These are phyloP conservation scores for Embidobia sp. DNA, from an alignment of 2,888 invertebrate species.

Conservation along the genomic window DNA sequence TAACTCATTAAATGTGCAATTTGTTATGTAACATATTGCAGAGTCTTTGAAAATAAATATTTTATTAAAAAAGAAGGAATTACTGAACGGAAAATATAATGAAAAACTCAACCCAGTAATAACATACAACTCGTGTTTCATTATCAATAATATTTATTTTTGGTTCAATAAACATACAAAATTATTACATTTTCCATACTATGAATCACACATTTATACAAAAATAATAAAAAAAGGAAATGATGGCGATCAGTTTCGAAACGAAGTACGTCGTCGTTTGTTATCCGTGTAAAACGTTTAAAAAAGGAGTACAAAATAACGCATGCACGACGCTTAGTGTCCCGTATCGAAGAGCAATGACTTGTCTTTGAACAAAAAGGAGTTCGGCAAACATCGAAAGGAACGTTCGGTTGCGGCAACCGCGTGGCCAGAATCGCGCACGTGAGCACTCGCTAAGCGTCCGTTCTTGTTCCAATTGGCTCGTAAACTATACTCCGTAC, in stretches of 20 bases:
- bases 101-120: too few relatives aligned
- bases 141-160: slow-evolving; percentile 82
- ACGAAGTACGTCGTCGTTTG: slow-evolving; percentile 76
- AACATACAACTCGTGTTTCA: slow-evolving; percentile 66
- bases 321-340: slow-evolving; percentile 70
- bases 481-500: slow-evolving; percentile 31
- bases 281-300: slow-evolving; percentile 70
- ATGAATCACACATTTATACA: slow-evolving; percentile 81
- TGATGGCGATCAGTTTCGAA: slow-evolving; percentile 73
- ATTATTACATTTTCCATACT: slow-evolving; percentile 81
- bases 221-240: slow-evolving; percentile 74
- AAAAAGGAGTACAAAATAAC: slow-evolving; percentile 79
- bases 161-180: slow-evolving; percentile 82
- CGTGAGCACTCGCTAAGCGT: slow-evolving; percentile 50
- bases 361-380: slow-evolving; percentile 12
- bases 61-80: background rate
- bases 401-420: slow-evolving; percentile 76
- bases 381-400: slow-evolving; percentile 67
- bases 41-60: background rate
- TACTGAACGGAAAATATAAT: background rate
- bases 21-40: background rate
- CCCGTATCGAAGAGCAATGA: slow-evolving; percentile 48
- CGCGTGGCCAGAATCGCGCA: slow-evolving; percentile 73
- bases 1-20: too few relatives aligned
- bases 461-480: slow-evolving; percentile 41